These are phyloP conservation scores for Hartigia nigra DNA, from an alignment of 2,888 invertebrate genomes.

Conservation along the genomic window DNA sequence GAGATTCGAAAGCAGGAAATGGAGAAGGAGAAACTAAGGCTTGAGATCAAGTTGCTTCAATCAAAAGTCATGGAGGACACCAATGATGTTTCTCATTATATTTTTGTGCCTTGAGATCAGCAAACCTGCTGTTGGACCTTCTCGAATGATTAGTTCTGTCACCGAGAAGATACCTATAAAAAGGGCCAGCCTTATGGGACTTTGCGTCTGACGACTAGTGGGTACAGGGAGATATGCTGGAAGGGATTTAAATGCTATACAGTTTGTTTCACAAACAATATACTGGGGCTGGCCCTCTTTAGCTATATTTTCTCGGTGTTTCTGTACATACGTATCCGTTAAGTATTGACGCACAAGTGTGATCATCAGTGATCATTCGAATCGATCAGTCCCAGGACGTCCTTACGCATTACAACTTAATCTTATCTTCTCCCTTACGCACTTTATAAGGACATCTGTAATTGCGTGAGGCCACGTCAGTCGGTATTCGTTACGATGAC, in stretches of 20 bases:
- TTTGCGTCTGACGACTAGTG: too few relatives aligned
- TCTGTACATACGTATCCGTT: not conserved
- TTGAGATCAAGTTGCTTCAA: slow-evolving; percentile 58
- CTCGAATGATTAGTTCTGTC: not conserved
- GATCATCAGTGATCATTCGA: not conserved
- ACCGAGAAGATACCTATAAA: too few relatives aligned
- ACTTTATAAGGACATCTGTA: not conserved
- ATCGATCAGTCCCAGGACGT: not conserved
- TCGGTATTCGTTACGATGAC: not conserved
- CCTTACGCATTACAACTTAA: not conserved
- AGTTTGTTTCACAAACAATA: too few relatives aligned
- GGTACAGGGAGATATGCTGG: too few relatives aligned
- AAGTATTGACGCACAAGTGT: not conserved
- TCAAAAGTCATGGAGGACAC: slow-evolving; percentile 58
- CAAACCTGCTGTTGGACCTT: not conserved
- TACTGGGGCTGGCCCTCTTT: too few relatives aligned
- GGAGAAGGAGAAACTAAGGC: slow-evolving; percentile 57
- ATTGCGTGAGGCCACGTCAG: not conserved
- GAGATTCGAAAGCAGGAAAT: slow-evolving; percentile 56
- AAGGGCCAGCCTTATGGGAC: too few relatives aligned
- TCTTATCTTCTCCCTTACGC: not conserved
- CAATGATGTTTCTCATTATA: slow-evolving; percentile 60
- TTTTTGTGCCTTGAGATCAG: slow-evolving; percentile 55
- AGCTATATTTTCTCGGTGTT: too few relatives aligned
- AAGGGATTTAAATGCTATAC: too few relatives aligned